Conservation (phyloP, 1,140 invertebrate genomes). For the Ceratina japonica region DNA sequence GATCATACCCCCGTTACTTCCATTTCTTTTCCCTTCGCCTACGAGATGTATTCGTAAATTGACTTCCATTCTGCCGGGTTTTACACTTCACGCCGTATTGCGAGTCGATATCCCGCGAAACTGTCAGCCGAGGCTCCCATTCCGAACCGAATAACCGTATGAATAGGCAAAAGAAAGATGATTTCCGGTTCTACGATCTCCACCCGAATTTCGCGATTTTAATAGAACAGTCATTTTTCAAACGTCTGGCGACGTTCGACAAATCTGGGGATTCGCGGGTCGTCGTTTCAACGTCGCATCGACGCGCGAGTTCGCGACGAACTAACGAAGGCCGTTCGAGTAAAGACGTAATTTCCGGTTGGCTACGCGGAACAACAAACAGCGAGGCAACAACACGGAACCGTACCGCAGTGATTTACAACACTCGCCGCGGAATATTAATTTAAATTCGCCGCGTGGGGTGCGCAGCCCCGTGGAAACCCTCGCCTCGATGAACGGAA, state of each 20-base stretch:
- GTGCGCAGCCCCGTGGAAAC: background rate
- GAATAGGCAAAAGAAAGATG: background rate
- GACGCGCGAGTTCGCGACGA: background rate
- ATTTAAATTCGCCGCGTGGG: constrained; percentile 67
- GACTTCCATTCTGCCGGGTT: constrained; percentile 45
- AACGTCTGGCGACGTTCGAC: background rate
- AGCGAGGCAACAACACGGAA: constrained; percentile 13
- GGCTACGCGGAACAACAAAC: constrained; percentile 20
- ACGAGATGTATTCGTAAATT: constrained; percentile 44
- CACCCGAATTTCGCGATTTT: too few relatives aligned
- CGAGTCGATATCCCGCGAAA: constrained; percentile 32
- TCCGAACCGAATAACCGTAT: background rate
- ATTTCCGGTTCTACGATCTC: too few relatives aligned
- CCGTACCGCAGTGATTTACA: constrained; percentile 67
- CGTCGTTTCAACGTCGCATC: constrained; percentile 5
- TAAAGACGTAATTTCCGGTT: constrained; percentile 30
- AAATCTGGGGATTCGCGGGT: background rate
- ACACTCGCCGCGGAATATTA: constrained; percentile 73
- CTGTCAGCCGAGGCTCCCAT: background rate
- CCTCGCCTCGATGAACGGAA: constrained; percentile 36
- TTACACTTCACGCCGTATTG: constrained; percentile 44
- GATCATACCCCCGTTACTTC: constrained; percentile 4
- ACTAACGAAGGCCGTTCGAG: constrained; percentile 5
- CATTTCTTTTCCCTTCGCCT: background rate
- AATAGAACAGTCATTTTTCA: too few relatives aligned